phyloP scores from a whole-genome alignment of 1,140 invertebrate genomes.

The Sarcophaga peregrina region DNA sequence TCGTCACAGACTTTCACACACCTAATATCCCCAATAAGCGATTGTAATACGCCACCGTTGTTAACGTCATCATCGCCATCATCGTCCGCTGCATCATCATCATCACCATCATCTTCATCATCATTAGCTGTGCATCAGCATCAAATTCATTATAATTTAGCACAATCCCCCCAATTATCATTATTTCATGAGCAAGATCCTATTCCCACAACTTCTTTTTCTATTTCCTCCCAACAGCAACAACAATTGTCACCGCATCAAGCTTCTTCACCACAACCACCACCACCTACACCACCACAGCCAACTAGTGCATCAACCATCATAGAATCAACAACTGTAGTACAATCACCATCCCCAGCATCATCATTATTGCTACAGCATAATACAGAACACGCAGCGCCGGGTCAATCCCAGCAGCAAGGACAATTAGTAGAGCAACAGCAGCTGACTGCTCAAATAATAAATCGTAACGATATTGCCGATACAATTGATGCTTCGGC shows the following conservation, averaged over 20 bases:
- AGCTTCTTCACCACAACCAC: conserved; percentile 37
- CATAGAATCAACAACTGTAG: too few species aligned
- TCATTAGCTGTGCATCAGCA: conserved; percentile 42
- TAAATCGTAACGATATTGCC: conserved; percentile 53
- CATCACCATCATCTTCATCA: conserved; percentile 47
- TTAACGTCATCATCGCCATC: not conserved
- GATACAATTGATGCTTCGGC: conserved; percentile 59
- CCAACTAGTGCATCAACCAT: conserved; percentile 15
- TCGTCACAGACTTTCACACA: not conserved
- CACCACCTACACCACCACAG: conserved; percentile 36
- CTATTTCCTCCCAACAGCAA: conserved; percentile 43
- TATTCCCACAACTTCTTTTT: conserved; percentile 38
- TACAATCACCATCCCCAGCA: not conserved
- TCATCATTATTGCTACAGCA: conserved; percentile 13
- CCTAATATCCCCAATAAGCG: not conserved
- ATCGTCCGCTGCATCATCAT: conserved; percentile 23
- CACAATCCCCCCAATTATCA: conserved; percentile 1
- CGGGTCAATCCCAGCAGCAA: not conserved
- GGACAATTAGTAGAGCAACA: not conserved
- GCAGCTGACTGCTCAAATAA: conserved; percentile 21
- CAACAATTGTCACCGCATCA: conserved; percentile 46
- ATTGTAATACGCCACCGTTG: not conserved
- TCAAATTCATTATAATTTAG: conserved; percentile 32
- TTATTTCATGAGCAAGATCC: conserved; percentile 26
- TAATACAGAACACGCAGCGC: not conserved